Conservation (phyloP, 2,113 vertebrate genomes). For the Heterochromis multidens region DNA sequence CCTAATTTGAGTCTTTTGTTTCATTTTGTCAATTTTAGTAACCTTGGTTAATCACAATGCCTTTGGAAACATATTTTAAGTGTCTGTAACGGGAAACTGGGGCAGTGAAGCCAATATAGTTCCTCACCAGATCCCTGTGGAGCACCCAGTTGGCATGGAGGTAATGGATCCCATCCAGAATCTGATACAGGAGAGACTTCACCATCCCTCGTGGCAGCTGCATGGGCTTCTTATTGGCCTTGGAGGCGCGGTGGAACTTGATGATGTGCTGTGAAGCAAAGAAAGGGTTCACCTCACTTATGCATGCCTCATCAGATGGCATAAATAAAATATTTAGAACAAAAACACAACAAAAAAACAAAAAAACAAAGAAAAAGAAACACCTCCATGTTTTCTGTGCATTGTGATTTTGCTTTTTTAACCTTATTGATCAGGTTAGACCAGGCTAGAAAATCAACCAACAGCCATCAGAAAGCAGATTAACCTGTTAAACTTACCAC, state of each 20-base stretch:
- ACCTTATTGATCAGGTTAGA: too few species aligned
- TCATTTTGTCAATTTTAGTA: not conserved
- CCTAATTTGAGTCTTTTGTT: not conserved
- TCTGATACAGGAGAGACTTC: slow-evolving; percentile 98
- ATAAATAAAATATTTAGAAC: not conserved
- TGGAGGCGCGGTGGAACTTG: slow-evolving; percentile 99
- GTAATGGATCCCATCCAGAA: slow-evolving; percentile 99
- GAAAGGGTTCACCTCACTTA: not conserved
- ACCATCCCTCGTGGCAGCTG: slow-evolving; percentile 98
- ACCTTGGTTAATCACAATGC: not conserved
- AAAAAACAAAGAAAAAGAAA: too few species aligned
- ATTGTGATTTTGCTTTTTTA: too few species aligned
- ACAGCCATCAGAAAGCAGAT: not conserved
- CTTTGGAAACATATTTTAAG: slow-evolving; percentile 8
- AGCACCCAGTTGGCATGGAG: slow-evolving; percentile 99
- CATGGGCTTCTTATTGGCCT: slow-evolving; percentile 99
- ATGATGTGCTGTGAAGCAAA: slow-evolving; percentile 91
- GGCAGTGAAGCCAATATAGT: slow-evolving; percentile 23
- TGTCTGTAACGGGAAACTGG: slow-evolving; percentile 18
- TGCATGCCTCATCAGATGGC: not conserved
- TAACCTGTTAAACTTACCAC: not conserved
- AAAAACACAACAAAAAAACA: not conserved
- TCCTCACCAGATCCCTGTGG: slow-evolving; percentile 97
- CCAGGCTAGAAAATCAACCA: too few species aligned
- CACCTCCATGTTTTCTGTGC: not conserved